These are phyloP conservation scores for Uropsilus gracilis DNA, from an alignment of 2,113 vertebrate species.

Conservation along the genomic window DNA sequence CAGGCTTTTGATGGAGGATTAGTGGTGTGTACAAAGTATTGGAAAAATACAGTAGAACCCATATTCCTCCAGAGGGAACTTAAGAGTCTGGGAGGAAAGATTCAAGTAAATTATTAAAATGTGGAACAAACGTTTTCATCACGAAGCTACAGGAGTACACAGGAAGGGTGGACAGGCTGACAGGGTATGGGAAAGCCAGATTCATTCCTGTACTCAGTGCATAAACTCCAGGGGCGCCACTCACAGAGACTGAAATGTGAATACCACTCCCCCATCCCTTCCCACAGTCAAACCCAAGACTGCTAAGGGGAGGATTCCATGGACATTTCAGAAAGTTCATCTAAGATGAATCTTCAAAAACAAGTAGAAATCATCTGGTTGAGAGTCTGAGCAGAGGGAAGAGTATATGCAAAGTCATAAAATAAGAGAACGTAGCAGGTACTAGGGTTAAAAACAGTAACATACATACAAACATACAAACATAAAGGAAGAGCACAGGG, in stretches of 20 bases:
- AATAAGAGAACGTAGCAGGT: not conserved
- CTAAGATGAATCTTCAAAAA: not conserved
- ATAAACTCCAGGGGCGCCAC: not conserved
- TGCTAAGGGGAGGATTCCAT: not conserved
- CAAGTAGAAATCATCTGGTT: not conserved
- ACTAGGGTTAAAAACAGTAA: too few relatives aligned
- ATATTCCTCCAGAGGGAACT: not conserved
- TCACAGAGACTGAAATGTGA: too few relatives aligned
- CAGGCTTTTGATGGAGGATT: not conserved
- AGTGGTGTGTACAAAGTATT: not conserved
- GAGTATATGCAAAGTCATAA: not conserved
- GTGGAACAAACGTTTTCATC: not conserved
- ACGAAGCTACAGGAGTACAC: rapidly evolving
- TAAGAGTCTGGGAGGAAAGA: not conserved
- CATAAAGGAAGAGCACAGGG: not conserved
- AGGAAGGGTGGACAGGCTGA: not conserved
- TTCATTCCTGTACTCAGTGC: not conserved
- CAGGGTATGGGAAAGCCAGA: not conserved
- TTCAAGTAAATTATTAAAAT: not conserved
- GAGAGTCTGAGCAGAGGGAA: not conserved
- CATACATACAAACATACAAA: too few relatives aligned
- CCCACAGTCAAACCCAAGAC: not conserved
- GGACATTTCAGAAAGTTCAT: not conserved
- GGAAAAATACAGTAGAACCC: not conserved
- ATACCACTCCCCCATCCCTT: rapidly evolving